Base-by-base conservation (phyloP, 1,140 invertebrate species). In the Drosophila kohkoa region DNA sequence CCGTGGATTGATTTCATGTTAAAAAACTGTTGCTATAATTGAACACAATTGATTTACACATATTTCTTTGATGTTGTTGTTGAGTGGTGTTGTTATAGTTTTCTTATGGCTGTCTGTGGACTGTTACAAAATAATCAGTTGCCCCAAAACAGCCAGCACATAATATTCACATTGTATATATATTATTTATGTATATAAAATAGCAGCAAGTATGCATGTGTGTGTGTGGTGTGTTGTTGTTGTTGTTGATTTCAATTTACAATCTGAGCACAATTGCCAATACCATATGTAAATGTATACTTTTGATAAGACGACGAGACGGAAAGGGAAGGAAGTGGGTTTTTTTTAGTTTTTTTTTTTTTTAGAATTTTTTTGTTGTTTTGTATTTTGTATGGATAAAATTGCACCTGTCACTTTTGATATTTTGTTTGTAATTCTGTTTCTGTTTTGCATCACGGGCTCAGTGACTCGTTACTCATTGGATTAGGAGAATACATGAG, bases 381-480 rank as follows among this genome's bases (percentile, higher is more conserved):
- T 10, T 46, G 1, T 6, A 38, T 20, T 28, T 60, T 8, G 3
- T 60, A 30, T 48, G 46, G 45, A 1, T 59, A n/a, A 46, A 35
- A 32, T 52, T 54, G 41, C 38, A 38, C 28, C 52, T 49, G 54
- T 25, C 32, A 67, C 28, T 8, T 48, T 4, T 55, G 35, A 38
- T 38, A 38, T 52, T 7, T 48, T 28, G 16, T 51, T 52, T 28
- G 16, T 49, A 58, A 25, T 25, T 25, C 20, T 25, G 3, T 25
- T 25, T 25, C 20, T 25, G 20, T 25, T 67, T 58, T 10, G 41
- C n/a, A 48, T 66, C 51, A 57, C 51, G 41, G 11, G 28, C 13
- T 52, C 4, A n/a, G 65, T 32, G 20, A 69, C 57, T 13, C 55
- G 57, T 59, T 60, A 59, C 52, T 48, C 46, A 15, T 35, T n/a